These are phyloP conservation scores for Entomobrya multifasciata DNA, from an alignment of 2,888 invertebrate genomes.

Conservation along the genomic window DNA sequence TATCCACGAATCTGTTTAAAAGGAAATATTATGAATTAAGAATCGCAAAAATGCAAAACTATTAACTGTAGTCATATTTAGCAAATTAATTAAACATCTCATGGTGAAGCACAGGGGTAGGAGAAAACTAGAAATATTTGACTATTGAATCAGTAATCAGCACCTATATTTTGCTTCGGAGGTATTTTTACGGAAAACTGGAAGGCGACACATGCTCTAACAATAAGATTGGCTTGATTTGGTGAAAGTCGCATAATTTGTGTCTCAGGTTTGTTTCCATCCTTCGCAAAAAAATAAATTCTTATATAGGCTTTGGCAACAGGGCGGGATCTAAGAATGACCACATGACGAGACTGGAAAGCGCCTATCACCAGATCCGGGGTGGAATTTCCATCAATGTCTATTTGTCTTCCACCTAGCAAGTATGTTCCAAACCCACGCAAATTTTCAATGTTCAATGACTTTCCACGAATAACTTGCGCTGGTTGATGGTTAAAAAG, in stretches of 20 bases:
- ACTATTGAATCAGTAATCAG: neutral
- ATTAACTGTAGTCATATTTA: neutral
- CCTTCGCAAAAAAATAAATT: neutral
- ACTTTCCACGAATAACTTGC: slow-evolving; percentile 27
- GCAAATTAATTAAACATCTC: too few relatives aligned
- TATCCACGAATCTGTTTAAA: too few relatives aligned
- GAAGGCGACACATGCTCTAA: neutral
- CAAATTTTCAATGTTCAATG: slow-evolving; percentile 3
- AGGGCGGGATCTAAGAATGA: slow-evolving; percentile 56
- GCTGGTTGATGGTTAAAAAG: neutral
- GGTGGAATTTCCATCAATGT: slow-evolving; percentile 72
- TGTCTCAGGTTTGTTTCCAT: neutral
- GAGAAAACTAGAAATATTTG: too few relatives aligned
- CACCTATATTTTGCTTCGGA: neutral
- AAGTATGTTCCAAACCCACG: slow-evolving; percentile 68
- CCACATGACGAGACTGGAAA: slow-evolving; percentile 46
- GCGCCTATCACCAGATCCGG: slow-evolving; percentile 64
- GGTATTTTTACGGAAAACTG: neutral
- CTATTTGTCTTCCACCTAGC: slow-evolving; percentile 33
- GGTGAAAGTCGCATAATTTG: neutral
- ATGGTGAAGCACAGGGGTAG: too few relatives aligned
- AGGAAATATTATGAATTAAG: neutral
- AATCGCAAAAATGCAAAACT: too few relatives aligned
- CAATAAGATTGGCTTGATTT: neutral
- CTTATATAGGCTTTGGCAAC: neutral